phyloP scores from a whole-genome alignment of 2,888 invertebrate genomes.

The Watsonalla cultraria region DNA sequence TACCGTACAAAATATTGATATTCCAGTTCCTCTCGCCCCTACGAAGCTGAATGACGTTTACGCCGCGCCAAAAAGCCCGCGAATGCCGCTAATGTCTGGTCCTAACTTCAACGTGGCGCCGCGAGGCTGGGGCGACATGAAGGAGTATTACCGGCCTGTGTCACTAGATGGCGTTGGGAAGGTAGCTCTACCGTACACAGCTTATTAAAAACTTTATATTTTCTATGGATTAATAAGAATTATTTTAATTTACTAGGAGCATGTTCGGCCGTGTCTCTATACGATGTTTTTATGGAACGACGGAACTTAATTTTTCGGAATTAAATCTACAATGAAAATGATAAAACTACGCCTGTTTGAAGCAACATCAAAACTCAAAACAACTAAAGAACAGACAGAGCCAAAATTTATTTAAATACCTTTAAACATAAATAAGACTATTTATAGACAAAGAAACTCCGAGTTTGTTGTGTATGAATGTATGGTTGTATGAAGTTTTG shows the following conservation, averaged over 20 bases:
- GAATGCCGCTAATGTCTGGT: conserved; percentile 60
- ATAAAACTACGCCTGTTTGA: background rate
- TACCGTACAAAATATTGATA: conserved; percentile 46
- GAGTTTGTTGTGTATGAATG: too few relatives aligned
- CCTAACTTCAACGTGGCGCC: conserved; percentile 91
- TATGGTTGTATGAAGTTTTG: too few relatives aligned
- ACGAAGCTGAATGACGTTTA: conserved; percentile 71
- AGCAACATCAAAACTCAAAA: background rate
- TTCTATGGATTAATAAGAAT: background rate
- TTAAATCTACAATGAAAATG: background rate
- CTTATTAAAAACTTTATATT: conserved; percentile 56
- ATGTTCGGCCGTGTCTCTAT: background rate
- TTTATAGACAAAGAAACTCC: too few relatives aligned
- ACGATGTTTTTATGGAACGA: background rate
- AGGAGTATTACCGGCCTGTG: conserved; percentile 85
- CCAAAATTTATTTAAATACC: background rate
- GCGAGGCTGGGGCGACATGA: conserved; percentile 87
- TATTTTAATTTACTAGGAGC: background rate
- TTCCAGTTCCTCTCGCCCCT: conserved; percentile 62
- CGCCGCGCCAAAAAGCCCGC: conserved; percentile 63
- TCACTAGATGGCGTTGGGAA: conserved; percentile 81
- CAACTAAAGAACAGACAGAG: background rate
- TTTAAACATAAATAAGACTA: background rate
- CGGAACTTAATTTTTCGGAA: background rate
- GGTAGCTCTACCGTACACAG: conserved; percentile 57